Base-by-base conservation (phyloP, 2,797 vertebrate species). In the Gymnoscopelus braueri region DNA sequence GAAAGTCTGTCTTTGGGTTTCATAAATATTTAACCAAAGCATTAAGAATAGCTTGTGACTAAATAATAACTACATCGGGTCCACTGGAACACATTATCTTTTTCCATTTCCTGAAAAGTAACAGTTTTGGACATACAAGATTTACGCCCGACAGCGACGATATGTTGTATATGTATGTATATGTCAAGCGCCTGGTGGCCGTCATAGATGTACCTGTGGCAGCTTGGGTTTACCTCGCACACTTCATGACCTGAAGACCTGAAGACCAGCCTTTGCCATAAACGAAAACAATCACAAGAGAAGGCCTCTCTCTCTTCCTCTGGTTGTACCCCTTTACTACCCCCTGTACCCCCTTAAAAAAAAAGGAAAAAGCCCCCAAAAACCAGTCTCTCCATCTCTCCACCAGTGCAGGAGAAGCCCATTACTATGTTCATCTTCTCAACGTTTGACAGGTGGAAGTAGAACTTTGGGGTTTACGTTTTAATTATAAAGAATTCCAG, bases 401-500 rank as follows among this genome's bases (percentile, higher is more conserved):
- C 84, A 75, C 81, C 83, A 77, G 26, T 80, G 82, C 82, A 95
- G 94, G 95, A 96, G 94, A 95, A 96, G 95, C 94, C 95, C 96
- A 98, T 98, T 99, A 97, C 95, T 94, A 93, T 95, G 95, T 97
- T 96, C 95, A 95, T 98, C 96, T 96, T 97, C 96, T 97, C 95
- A 96, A 95, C 95, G 90, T 98, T 96, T 98, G 97, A 98, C 97
- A 99, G 97, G 97, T 98, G 97, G 97, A 99, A 98, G 95, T 96
- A 96, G 95, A 96, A 96, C 95, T 94, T 94, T 94, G 94, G 94
- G 96, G 96, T 96, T 97, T 96, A 96, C 88, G 95, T 97, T 97
- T 98, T 98, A 98, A 98, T 98, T 98, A 96, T 98, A 98, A 98
- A 94, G 95, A 95, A 97, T 96, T 98, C 97, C 97, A 99, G 97